Evolutionary conservation across 2,113 vertebrate species (phyloP).

Genomic region (Lota lota): DNA sequence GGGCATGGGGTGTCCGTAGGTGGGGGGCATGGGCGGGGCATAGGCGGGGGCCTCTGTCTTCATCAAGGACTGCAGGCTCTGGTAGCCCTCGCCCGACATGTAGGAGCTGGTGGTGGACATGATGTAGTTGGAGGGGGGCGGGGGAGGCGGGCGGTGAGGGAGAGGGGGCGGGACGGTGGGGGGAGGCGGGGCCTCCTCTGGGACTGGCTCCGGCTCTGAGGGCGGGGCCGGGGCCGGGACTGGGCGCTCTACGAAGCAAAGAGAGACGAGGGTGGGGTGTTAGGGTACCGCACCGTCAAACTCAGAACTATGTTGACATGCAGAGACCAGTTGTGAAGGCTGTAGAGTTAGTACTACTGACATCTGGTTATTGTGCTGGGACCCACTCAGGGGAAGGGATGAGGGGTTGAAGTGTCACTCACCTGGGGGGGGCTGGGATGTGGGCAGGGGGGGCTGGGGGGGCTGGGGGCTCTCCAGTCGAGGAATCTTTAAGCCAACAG

Average conservation of each 20-base stretch:
- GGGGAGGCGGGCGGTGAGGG: constrained; percentile 87
- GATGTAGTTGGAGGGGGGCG: constrained; percentile 87
- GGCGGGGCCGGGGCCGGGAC: constrained; percentile 75
- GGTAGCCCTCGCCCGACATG: constrained; percentile 94
- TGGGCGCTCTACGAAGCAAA: constrained; percentile 78
- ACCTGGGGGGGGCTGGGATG: constrained; percentile 89
- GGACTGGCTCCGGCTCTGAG: constrained; percentile 70
- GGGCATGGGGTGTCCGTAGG: constrained; percentile 84
- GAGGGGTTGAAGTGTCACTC: constrained; percentile 15
- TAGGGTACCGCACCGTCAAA: too few species aligned
- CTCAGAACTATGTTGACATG: too few species aligned
- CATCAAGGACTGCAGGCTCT: constrained; percentile 97
- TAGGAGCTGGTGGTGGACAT: constrained; percentile 96
- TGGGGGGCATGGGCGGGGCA: constrained; percentile 78
- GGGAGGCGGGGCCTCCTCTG: constrained; percentile 84
- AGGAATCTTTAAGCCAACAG: constrained; percentile 88
- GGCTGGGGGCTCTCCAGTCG: constrained; percentile 81
- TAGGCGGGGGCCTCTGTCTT: constrained; percentile 92
- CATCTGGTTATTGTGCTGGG: too few species aligned
- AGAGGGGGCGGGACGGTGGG: constrained; percentile 89
- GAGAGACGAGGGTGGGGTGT: background rate
- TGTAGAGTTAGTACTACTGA: too few species aligned
- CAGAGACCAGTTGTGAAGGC: too few species aligned
- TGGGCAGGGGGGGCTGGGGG: constrained; percentile 85
- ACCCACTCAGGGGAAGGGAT: too few species aligned